Evolutionary conservation across 2,888 invertebrate genomes (phyloP).

Genomic region (Fabriciana adippe): DNA sequence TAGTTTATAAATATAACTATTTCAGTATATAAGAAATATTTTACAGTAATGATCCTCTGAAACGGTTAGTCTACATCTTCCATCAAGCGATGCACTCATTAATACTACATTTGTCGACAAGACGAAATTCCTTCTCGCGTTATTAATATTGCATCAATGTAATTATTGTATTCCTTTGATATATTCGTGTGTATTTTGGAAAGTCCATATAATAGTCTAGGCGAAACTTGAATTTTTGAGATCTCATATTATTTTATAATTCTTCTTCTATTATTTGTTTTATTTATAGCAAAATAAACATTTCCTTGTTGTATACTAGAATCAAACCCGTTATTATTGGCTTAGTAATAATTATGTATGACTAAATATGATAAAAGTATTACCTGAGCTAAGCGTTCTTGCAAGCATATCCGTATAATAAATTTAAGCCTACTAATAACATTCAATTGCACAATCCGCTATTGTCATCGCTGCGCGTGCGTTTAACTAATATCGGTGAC

Average conservation of each 20-base stretch:
- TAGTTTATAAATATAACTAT: too few species aligned
- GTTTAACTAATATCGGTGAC: constrained; percentile 50
- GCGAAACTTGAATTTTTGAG: neutral
- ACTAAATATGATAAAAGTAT: neutral
- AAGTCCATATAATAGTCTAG: neutral
- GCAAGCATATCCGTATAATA: constrained; percentile 12
- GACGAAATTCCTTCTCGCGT: constrained; percentile 71
- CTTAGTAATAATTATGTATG: neutral
- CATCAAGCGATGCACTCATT: constrained; percentile 65
- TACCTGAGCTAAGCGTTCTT: neutral
- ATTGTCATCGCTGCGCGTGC: constrained; percentile 43
- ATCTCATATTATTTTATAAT: neutral
- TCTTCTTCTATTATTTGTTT: too few species aligned
- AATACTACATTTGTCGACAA: constrained; percentile 76
- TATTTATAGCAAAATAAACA: too few species aligned
- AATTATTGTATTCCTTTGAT: constrained; percentile 49
- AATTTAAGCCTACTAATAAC: constrained; percentile 21
- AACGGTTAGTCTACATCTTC: constrained; percentile 42
- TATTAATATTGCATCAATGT: constrained; percentile 72
- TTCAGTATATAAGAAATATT: neutral
- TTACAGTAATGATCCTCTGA: constrained; percentile 21
- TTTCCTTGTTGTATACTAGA: too few species aligned
- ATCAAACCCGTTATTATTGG: neutral
- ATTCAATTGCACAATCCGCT: constrained; percentile 19
- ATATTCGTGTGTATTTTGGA: neutral